These are phyloP conservation scores for Tachuris rubrigastra DNA, from an alignment of 2,113 vertebrate species.

Conservation along the genomic window DNA sequence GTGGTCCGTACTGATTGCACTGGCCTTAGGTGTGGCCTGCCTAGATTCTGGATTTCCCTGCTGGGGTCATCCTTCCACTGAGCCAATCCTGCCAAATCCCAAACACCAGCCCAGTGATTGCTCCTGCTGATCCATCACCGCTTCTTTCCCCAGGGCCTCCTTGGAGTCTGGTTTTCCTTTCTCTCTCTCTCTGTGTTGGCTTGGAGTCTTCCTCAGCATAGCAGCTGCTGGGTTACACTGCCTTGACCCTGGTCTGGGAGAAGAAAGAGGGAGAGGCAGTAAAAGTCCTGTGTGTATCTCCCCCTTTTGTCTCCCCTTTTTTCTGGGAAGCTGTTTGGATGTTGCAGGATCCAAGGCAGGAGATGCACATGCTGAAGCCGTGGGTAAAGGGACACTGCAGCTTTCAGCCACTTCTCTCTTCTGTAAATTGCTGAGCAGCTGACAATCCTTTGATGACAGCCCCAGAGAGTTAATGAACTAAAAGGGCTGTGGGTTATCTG, in stretches of 20 bases:
- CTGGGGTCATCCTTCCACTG: not conserved
- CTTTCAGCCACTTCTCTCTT: not conserved
- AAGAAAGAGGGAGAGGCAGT: not conserved
- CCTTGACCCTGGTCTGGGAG: not conserved
- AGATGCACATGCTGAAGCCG: not conserved
- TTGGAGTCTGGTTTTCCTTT: not conserved
- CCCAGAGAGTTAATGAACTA: slow-evolving; percentile 60
- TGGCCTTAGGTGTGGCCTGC: not conserved
- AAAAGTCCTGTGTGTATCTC: not conserved
- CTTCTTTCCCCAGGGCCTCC: not conserved
- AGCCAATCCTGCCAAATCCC: not conserved
- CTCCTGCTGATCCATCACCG: not conserved
- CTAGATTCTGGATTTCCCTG: not conserved
- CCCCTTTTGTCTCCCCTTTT: not conserved
- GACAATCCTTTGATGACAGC: slow-evolving; percentile 56
- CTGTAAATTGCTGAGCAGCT: slow-evolving; percentile 1
- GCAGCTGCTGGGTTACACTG: not conserved
- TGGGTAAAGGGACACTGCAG: not conserved
- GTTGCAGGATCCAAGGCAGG: not conserved
- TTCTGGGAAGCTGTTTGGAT: not conserved
- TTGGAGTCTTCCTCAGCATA: not conserved
- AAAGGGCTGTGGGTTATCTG: slow-evolving; percentile 60
- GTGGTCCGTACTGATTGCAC: not conserved
- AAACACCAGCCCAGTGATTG: not conserved
- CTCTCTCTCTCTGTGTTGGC: not conserved